Percentiles rank a stretch among this genome's conserved stretches.
phyloP scores from a whole-genome alignment of 2,888 invertebrate species.

The Eupithecia exiguata region DNA sequence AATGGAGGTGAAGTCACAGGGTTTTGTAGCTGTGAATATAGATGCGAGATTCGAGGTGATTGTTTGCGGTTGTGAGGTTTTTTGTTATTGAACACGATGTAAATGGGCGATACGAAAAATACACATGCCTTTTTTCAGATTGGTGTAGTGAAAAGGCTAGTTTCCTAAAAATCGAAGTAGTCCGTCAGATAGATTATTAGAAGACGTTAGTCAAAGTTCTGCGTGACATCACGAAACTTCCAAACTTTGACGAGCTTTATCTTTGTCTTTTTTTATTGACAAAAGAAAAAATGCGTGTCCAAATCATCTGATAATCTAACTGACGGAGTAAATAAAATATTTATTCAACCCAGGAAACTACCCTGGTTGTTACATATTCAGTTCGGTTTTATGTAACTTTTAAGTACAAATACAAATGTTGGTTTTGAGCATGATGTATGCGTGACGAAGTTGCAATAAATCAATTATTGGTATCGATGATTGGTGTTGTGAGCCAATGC shows the following conservation, averaged over 20 bases:
- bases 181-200: too few relatives aligned
- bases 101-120: not conserved
- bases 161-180: too few relatives aligned
- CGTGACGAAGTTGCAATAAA: not conserved
- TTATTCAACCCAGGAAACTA: too few relatives aligned
- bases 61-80: not conserved
- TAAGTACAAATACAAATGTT: too few relatives aligned
- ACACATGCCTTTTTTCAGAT: not conserved
- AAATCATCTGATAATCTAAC: too few relatives aligned
- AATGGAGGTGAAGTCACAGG: slow-evolving; percentile 49
- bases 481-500: not conserved
- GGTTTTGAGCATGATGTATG: not conserved
- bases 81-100: not conserved
- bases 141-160: not conserved
- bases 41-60: slow-evolving; percentile 3
- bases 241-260: too few relatives aligned
- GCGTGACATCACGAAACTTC: too few relatives aligned
- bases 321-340: too few relatives aligned
- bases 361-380: not conserved
- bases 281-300: too few relatives aligned
- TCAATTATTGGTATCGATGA: not conserved
- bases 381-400: too few relatives aligned
- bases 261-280: too few relatives aligned
- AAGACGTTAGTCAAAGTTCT: too few relatives aligned
- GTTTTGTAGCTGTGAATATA: slow-evolving; percentile 8